These are phyloP conservation scores for Teleopsis dalmanni DNA, from an alignment of 1,140 invertebrate species.

Conservation along the genomic window DNA sequence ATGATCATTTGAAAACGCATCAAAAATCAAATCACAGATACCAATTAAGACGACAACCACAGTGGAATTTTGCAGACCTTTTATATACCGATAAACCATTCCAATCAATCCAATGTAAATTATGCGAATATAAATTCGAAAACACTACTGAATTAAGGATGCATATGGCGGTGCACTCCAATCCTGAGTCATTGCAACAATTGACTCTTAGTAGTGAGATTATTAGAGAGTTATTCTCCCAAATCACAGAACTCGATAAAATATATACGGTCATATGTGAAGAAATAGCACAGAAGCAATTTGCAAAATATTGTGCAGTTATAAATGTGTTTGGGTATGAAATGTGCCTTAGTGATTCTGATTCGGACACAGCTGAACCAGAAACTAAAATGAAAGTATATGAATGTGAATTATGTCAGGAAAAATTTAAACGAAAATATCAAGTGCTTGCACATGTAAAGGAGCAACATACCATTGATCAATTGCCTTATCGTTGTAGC, in stretches of 20 bases:
- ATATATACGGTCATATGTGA: constrained; percentile 17
- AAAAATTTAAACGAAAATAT: constrained; percentile 21
- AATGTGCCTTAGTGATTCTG: constrained; percentile 28
- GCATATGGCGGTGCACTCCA: constrained; percentile 18
- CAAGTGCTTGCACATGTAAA: constrained; percentile 25
- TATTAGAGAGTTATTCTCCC: constrained; percentile 18
- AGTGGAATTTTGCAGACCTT: constrained; percentile 26
- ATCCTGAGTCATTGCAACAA: constrained; percentile 13
- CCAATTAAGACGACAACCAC: neutral
- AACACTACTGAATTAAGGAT: constrained; percentile 19
- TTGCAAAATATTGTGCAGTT: constrained; percentile 22
- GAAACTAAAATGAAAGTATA: constrained; percentile 9
- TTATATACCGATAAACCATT: constrained; percentile 22
- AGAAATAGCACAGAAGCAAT: constrained; percentile 17
- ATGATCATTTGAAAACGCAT: constrained; percentile 3
- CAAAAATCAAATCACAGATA: too few species aligned
- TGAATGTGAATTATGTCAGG: constrained; percentile 19
- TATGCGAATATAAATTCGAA: constrained; percentile 19
- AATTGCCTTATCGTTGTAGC: constrained; percentile 20
- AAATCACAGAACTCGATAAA: constrained; percentile 9
- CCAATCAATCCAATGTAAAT: constrained; percentile 23
- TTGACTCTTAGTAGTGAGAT: constrained; percentile 21
- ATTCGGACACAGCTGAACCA: constrained; percentile 1
- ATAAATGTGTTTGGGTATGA: constrained; percentile 34
- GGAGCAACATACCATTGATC: constrained; percentile 16